Percentiles rank a stretch among this genome's conserved stretches.
Conservation (phyloP, 2,888 invertebrate genomes). For the Luffia ferchaultella region DNA sequence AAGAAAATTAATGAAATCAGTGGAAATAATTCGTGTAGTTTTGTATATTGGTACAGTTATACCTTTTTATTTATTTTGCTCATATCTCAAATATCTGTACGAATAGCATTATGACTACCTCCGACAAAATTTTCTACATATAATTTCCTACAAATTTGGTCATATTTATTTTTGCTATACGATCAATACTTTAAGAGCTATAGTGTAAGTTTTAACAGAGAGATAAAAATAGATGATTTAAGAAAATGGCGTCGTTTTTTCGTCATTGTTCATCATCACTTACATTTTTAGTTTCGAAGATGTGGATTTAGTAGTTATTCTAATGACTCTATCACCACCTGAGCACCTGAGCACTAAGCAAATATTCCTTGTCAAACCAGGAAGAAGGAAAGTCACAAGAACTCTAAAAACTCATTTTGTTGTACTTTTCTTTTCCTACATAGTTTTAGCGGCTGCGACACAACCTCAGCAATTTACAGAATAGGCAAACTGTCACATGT, state of each 20-base stretch:
- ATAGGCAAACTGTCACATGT: background rate
- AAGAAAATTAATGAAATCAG: too few species aligned
- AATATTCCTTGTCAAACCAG: background rate
- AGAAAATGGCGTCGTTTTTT: background rate
- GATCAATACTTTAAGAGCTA: background rate
- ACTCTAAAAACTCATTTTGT: constrained; percentile 9
- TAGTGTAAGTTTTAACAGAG: background rate
- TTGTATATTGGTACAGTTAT: too few species aligned
- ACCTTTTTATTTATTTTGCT: background rate
- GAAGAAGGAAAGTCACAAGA: background rate
- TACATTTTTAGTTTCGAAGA: constrained; percentile 7
- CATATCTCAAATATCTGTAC: background rate
- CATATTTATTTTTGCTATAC: background rate
- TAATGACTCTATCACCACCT: background rate
- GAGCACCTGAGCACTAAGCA: too few species aligned
- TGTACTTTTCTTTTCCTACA: constrained; percentile 7
- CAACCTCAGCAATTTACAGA: background rate
- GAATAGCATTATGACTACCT: constrained; percentile 2
- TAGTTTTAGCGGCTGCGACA: constrained; percentile 7
- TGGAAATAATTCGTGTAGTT: too few species aligned
- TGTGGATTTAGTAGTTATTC: constrained; percentile 2
- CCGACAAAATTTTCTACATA: constrained; percentile 2
- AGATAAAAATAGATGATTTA: background rate
- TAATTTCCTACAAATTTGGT: background rate
- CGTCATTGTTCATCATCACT: constrained; percentile 8